Base-by-base conservation (phyloP, 2,113 vertebrate genomes). In the Rhadina sibilatrix region DNA sequence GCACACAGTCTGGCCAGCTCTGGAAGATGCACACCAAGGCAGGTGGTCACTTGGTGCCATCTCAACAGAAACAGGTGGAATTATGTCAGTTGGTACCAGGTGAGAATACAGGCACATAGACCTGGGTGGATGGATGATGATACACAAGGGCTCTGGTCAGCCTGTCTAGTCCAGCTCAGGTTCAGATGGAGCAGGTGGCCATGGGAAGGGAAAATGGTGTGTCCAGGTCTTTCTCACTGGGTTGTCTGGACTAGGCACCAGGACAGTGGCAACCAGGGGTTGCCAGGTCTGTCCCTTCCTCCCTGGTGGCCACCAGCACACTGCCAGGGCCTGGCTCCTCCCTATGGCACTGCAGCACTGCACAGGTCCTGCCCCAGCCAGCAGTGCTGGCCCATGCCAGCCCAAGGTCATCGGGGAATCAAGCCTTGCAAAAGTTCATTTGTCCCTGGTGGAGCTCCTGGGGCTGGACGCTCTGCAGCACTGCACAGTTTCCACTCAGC, bases 131-230 rank as follows among this genome's bases (percentile, higher is more conserved):
- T 18, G 69, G 65, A 40, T 1, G 20, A 17, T 27, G 54, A 46
- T 4, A n/a, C 33, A 24, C 0, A 0, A 27, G 8, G 52, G 60
- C 31, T 84, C 35, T 0, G 0, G 42, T 52, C 81, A 83, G 40
- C 28, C 54, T 83, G 66, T 46, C 27, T 23, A 15, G 30, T 53
- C 65, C 68, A 74, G 15, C 25, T 16, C 31, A 44, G n/a, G 38
- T 71, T 53, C 49, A 83, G 66, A 66, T 10, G 15, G 47, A 35
- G 59, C 46, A 69, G 54, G 19, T 75, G 66, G 27, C 35, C 19
- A 35, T 5, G 27, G 19, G 33, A 83, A 35, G 33, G 24, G 35
- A 59, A 90, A 76, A 74, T 15, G 8, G 23, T 37, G 23, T 50
- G 46, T 83, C 40, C 79, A 65, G 40, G 53, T 54, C 63, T 27